Conservation (phyloP, 2,113 vertebrate species). For the Ictidomys tridecemlineatus region DNA sequence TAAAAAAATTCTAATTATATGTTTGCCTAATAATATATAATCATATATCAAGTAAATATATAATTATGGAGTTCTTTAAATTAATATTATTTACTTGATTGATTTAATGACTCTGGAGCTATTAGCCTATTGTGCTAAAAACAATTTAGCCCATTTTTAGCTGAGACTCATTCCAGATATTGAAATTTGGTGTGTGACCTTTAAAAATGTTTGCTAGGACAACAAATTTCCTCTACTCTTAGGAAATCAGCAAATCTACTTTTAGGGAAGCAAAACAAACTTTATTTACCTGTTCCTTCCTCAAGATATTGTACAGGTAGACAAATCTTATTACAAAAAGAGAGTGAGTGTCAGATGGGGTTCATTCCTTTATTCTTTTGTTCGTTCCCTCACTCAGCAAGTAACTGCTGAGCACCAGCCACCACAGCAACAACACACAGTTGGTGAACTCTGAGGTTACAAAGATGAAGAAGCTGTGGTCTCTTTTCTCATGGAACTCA, state of each 20-base stretch:
- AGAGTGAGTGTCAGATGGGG: not conserved
- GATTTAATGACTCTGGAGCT: conserved; percentile 79
- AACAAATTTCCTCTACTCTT: not conserved
- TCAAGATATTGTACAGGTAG: not conserved
- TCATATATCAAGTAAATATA: conserved; percentile 83
- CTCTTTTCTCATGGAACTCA: not conserved
- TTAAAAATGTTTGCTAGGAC: not conserved
- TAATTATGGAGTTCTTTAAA: conserved; percentile 83
- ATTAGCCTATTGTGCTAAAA: conserved; percentile 70
- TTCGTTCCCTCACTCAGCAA: not conserved
- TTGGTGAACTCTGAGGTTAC: not conserved
- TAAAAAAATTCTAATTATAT: conserved; percentile 78
- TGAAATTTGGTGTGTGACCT: conserved; percentile 48
- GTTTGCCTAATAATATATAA: conserved; percentile 81
- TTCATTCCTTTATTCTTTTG: not conserved
- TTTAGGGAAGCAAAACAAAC: not conserved
- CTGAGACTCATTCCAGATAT: conserved; percentile 52
- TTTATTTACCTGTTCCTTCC: not conserved
- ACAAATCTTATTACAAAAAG: conserved; percentile 2
- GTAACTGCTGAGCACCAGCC: not conserved
- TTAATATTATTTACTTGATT: conserved; percentile 81
- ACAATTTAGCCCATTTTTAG: conserved; percentile 65
- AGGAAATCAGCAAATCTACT: too few species aligned
- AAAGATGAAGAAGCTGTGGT: not conserved
- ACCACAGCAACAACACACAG: not conserved